Percentiles rank a stretch among this genome's conserved stretches.
These are phyloP conservation scores for Acholoe squamosa DNA, from an alignment of 2,888 invertebrate species.

Conservation along the genomic window DNA sequence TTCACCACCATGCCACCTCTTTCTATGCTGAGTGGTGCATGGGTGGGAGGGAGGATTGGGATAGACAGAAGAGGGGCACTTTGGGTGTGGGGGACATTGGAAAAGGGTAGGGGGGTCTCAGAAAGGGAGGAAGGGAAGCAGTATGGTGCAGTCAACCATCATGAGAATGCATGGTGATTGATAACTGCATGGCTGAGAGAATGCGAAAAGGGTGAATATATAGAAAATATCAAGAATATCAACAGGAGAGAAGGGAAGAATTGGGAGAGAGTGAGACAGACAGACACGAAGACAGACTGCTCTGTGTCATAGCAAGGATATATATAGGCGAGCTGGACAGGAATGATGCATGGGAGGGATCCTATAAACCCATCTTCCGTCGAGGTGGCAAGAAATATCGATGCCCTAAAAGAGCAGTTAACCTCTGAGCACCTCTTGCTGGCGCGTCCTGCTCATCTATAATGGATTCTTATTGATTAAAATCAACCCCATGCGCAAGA, in stretches of 20 bases:
- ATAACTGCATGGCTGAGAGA: too few relatives aligned
- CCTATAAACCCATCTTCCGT: not conserved
- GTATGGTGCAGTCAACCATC: too few relatives aligned
- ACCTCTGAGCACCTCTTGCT: not conserved
- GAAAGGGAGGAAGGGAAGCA: too few relatives aligned
- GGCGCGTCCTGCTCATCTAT: constrained; percentile 13
- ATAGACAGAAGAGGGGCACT: not conserved
- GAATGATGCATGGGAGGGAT: too few relatives aligned
- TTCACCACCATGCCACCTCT: constrained; percentile 10
- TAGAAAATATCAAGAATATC: not conserved
- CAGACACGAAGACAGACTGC: not conserved
- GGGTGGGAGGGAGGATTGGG: too few relatives aligned
- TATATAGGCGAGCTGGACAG: not conserved
- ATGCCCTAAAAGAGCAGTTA: constrained; percentile 52
- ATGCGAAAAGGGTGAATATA: too few relatives aligned
- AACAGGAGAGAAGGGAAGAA: not conserved
- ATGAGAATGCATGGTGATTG: too few relatives aligned
- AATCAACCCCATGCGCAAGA: not conserved
- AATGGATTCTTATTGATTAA: constrained; percentile 41
- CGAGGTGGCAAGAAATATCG: constrained; percentile 43
- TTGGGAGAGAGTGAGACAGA: not conserved
- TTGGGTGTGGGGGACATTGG: not conserved
- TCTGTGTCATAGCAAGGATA: not conserved
- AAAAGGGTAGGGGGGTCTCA: not conserved
- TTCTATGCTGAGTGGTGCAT: too few relatives aligned